Evolutionary conservation across 1,140 invertebrate species (phyloP).

Genomic region (Nasonia vitripennis): DNA sequence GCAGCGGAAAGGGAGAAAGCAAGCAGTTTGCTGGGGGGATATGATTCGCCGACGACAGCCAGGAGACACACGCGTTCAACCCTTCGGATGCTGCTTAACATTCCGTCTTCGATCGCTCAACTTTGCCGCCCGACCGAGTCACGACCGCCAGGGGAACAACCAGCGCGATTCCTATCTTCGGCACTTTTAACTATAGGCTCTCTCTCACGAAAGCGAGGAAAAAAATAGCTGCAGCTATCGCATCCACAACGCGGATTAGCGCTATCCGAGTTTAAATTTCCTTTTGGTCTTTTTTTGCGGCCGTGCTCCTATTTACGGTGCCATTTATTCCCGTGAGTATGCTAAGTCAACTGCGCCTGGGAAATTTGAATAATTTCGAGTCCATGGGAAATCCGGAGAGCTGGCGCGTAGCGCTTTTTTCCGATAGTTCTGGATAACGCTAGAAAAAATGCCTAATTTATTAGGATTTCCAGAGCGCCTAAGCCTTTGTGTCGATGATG

Average conservation of each 20-base stretch:
- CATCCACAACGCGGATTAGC: neutral
- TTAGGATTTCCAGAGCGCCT: constrained; percentile 18
- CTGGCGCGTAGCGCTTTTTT: constrained; percentile 16
- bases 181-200: neutral
- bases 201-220: neutral
- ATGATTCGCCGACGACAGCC: constrained; percentile 59
- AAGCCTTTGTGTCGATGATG: neutral
- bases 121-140: constrained; percentile 3
- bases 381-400: neutral
- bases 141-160: constrained; percentile 5
- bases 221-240: neutral
- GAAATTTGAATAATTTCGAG: constrained; percentile 43
- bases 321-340: constrained; percentile 26
- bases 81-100: constrained; percentile 73
- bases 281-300: constrained; percentile 10
- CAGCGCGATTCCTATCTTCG: constrained; percentile 34
- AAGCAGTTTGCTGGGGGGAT: constrained; percentile 42
- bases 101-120: constrained; percentile 73
- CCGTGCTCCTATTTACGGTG: neutral
- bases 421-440: constrained; percentile 15
- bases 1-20: constrained; percentile 47
- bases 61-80: constrained; percentile 65
- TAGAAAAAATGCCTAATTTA: constrained; percentile 20
- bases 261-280: constrained; percentile 1
- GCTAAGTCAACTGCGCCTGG: constrained; percentile 11